phyloP scores from a whole-genome alignment of 2,888 invertebrate species.

The Trissolcus brochymenae region DNA sequence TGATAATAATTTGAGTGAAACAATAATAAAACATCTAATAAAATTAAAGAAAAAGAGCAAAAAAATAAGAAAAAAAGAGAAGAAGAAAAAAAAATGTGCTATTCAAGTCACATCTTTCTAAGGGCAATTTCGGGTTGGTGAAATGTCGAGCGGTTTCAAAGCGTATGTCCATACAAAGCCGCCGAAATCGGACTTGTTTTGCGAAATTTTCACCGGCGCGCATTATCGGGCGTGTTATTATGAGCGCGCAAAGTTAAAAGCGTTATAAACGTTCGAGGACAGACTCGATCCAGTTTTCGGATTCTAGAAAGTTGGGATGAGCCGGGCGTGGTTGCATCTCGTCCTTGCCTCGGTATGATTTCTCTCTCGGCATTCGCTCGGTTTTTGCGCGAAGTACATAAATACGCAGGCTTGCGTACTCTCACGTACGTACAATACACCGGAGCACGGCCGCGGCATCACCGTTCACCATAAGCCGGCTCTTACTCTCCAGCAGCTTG shows the following conservation, averaged over 20 bases:
- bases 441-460: slow-evolving; percentile 30
- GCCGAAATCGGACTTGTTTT: slow-evolving; percentile 3
- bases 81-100: too few relatives aligned
- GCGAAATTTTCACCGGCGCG: neutral
- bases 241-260: slow-evolving; percentile 52
- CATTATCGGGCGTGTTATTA: slow-evolving; percentile 21
- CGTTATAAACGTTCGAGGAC: slow-evolving; percentile 60
- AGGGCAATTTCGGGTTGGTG: too few relatives aligned
- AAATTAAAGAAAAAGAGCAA: too few relatives aligned
- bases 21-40: too few relatives aligned
- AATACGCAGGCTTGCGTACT: slow-evolving; percentile 16
- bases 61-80: too few relatives aligned
- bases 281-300: slow-evolving; percentile 75
- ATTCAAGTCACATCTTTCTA: too few relatives aligned
- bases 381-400: slow-evolving; percentile 52
- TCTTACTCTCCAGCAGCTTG: slow-evolving; percentile 55
- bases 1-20: too few relatives aligned
- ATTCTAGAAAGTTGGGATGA: slow-evolving; percentile 76
- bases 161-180: too few relatives aligned
- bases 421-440: slow-evolving; percentile 26
- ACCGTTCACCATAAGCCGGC: slow-evolving; percentile 42
- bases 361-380: slow-evolving; percentile 72
- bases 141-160: too few relatives aligned
- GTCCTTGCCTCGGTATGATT: slow-evolving; percentile 75
- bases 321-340: slow-evolving; percentile 73